phyloP scores from a whole-genome alignment of 2,113 vertebrate species.

The Fulmarus glacialis region DNA sequence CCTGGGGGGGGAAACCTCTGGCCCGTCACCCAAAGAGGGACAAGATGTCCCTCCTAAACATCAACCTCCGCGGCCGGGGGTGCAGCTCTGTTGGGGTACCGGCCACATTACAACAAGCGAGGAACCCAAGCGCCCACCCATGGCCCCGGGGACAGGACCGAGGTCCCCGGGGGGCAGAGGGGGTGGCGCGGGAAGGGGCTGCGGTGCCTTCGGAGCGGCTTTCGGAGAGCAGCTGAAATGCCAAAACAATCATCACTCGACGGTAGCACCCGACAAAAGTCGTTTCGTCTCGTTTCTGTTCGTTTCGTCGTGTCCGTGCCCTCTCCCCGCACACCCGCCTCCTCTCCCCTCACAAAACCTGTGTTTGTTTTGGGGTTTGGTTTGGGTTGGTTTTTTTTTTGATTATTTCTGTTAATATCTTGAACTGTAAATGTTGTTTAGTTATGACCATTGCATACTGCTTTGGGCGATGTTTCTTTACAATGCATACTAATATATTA shows the following conservation, averaged over 20 bases:
- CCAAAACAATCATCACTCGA: conserved; percentile 22
- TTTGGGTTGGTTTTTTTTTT: not conserved
- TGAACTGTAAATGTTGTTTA: conserved; percentile 93
- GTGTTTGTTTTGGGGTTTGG: conserved; percentile 12
- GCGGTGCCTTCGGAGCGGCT: not conserved
- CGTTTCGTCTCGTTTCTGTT: not conserved
- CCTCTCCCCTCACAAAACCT: conserved; percentile 29
- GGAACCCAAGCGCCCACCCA: not conserved
- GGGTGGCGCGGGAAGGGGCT: not conserved
- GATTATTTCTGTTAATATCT: conserved; percentile 81
- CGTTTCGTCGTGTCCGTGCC: not conserved
- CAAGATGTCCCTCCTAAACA: not conserved
- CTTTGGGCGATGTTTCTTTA: conserved; percentile 88
- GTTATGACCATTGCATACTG: conserved; percentile 86
- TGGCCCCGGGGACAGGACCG: accelerated
- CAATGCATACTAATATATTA: conserved; percentile 99
- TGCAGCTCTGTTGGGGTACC: not conserved
- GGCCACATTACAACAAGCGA: accelerated
- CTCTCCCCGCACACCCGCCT: not conserved
- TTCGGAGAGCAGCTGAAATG: conserved; percentile 18
- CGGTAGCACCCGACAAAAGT: not conserved
- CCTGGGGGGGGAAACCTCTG: not conserved
- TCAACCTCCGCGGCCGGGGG: accelerated
- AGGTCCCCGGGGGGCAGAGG: accelerated
- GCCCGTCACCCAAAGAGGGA: not conserved